A percentile compares a stretch with the other conserved stretches of the same genome.
These are phyloP conservation scores for Odontophorus gujanensis DNA, from an alignment of 2,113 vertebrate species.

Conservation along the genomic window DNA sequence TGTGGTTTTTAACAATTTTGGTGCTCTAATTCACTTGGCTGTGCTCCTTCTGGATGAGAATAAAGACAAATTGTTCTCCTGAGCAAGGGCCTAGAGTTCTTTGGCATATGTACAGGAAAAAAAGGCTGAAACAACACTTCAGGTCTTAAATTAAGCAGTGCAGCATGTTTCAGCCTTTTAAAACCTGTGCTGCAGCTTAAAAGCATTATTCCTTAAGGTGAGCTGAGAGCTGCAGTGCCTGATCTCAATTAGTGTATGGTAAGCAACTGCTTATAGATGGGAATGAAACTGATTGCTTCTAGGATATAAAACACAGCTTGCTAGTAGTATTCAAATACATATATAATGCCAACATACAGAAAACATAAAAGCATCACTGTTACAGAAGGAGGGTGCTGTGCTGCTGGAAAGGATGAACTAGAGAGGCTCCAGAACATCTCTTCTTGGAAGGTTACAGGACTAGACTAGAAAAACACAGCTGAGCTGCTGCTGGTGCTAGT, in stretches of 20 bases:
- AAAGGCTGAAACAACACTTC: conserved; percentile 39
- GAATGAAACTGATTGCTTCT: neutral
- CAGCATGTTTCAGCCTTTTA: neutral
- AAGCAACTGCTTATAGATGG: neutral
- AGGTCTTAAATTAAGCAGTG: conserved; percentile 16
- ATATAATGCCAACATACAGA: neutral
- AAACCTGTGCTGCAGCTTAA: conserved; percentile 16
- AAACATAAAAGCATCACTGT: neutral
- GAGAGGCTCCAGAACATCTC: neutral
- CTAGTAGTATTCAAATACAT: neutral
- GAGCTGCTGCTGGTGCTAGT: neutral
- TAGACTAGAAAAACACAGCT: neutral
- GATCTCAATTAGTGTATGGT: neutral
- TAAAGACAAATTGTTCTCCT: conserved; percentile 33
- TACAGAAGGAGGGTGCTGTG: neutral
- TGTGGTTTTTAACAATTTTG: conserved; percentile 16
- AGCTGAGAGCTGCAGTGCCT: neutral
- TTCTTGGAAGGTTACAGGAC: neutral
- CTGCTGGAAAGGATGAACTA: neutral
- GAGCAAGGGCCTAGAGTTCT: neutral
- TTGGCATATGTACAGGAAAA: neutral
- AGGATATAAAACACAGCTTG: neutral
- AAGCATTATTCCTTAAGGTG: neutral
- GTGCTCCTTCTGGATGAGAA: conserved; percentile 30
- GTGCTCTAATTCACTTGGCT: conserved; percentile 42